phyloP scores from a whole-genome alignment of 2,797 vertebrate genomes.

The Gymnoscopelus braueri region DNA sequence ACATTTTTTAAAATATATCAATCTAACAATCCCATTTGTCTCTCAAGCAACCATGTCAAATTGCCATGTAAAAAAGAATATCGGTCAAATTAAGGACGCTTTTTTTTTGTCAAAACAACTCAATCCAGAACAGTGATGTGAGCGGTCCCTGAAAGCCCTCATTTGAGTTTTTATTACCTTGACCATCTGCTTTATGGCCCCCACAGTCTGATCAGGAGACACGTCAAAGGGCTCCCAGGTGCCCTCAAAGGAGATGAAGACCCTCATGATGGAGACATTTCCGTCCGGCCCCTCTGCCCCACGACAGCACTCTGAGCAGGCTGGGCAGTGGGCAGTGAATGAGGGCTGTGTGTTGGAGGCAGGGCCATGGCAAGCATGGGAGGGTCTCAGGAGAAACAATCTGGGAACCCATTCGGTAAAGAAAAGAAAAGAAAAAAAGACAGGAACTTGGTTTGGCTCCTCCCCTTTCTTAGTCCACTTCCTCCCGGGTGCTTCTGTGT shows the following conservation, averaged over 20 bases:
- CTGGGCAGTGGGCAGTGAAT: background rate
- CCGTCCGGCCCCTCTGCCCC: constrained; percentile 8
- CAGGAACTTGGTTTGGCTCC: too few relatives aligned
- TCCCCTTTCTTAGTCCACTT: too few relatives aligned
- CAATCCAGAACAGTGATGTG: background rate
- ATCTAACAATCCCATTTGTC: background rate
- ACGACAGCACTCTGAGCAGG: background rate
- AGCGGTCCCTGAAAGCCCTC: background rate
- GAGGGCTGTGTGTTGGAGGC: background rate
- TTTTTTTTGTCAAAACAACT: background rate
- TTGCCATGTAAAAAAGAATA: background rate
- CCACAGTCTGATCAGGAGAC: constrained; percentile 70
- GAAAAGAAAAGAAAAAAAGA: too few relatives aligned
- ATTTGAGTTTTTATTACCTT: constrained; percentile 72
- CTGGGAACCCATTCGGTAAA: too few relatives aligned
- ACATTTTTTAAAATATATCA: background rate
- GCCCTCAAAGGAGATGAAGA: constrained; percentile 80
- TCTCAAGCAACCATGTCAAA: background rate
- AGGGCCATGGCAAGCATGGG: background rate
- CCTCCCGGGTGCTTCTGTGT: too few relatives aligned
- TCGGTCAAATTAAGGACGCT: background rate
- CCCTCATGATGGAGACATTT: constrained; percentile 69
- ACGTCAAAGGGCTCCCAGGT: constrained; percentile 78
- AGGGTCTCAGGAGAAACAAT: background rate
- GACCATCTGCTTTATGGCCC: constrained; percentile 76